Evolutionary conservation across 1,140 invertebrate species (phyloP).

Genomic region (Bradysia coprophila): DNA sequence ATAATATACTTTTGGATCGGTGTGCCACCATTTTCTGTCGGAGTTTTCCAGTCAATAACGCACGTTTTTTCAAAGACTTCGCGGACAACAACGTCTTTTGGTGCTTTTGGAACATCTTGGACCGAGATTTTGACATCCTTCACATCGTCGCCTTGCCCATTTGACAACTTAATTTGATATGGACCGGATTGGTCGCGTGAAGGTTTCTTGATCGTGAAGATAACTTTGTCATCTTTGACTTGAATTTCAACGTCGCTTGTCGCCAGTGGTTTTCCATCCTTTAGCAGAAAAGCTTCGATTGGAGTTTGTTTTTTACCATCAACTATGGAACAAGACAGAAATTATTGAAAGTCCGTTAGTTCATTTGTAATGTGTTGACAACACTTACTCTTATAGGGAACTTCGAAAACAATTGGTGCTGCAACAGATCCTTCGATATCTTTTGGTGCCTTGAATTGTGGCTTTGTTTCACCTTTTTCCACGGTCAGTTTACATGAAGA

Average conservation of each 20-base stretch:
- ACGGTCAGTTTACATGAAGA: slow-evolving; percentile 66
- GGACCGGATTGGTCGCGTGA: slow-evolving; percentile 56
- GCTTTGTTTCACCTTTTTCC: slow-evolving; percentile 67
- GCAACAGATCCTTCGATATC: slow-evolving; percentile 62
- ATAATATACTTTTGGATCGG: slow-evolving; percentile 83
- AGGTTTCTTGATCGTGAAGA: slow-evolving; percentile 81
- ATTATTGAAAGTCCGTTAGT: not conserved
- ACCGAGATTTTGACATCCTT: slow-evolving; percentile 70
- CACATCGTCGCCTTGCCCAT: slow-evolving; percentile 71
- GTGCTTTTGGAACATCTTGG: slow-evolving; percentile 78
- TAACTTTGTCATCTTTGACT: slow-evolving; percentile 73
- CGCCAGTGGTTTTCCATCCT: slow-evolving; percentile 71
- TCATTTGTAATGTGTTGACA: not conserved
- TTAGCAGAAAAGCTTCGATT: slow-evolving; percentile 71
- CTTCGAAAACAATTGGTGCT: slow-evolving; percentile 61
- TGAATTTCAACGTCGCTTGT: slow-evolving; percentile 78
- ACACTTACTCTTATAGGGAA: slow-evolving; percentile 74
- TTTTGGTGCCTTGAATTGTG: slow-evolving; percentile 63
- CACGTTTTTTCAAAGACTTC: slow-evolving; percentile 91
- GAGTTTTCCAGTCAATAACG: slow-evolving; percentile 77
- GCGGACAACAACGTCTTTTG: slow-evolving; percentile 73
- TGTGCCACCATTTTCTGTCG: slow-evolving; percentile 82
- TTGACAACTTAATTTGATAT: slow-evolving; percentile 73
- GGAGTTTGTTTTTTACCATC: slow-evolving; percentile 68
- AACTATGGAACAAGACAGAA: slow-evolving; percentile 32